A percentile compares a stretch with the other conserved stretches of the same genome.
Conservation (phyloP, 2,113 vertebrate genomes). For the Epinephelus fuscoguttatus region DNA sequence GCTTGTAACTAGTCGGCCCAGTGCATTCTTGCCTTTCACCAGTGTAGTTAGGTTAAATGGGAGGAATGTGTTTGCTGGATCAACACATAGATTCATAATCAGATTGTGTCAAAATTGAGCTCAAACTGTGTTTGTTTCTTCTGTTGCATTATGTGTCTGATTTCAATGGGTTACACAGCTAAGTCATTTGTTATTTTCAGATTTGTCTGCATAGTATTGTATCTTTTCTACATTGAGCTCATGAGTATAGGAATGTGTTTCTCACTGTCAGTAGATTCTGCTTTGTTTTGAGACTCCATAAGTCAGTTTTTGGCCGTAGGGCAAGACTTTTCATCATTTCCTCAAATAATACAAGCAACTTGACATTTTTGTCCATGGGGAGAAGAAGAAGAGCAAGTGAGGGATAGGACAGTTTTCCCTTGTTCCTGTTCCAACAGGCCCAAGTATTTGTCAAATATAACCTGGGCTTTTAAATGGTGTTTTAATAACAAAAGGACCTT, state of each 20-base stretch:
- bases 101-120: neutral
- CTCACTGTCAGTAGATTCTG: neutral
- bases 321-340: slow-evolving; percentile 39
- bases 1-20: slow-evolving; percentile 60
- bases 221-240: neutral
- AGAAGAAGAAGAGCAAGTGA: slow-evolving; percentile 38
- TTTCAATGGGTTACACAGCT: neutral
- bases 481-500: slow-evolving; percentile 67
- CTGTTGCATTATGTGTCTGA: neutral
- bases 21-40: slow-evolving; percentile 72
- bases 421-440: slow-evolving; percentile 72
- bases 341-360: slow-evolving; percentile 40
- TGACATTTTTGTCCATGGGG: slow-evolving; percentile 60
- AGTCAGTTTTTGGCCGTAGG: slow-evolving; percentile 33
- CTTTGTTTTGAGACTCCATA: slow-evolving; percentile 40
- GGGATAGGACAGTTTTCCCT: slow-evolving; percentile 32
- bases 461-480: slow-evolving; percentile 56
- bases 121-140: neutral
- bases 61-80: slow-evolving; percentile 45
- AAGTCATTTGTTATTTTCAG: neutral
- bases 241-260: slow-evolving; percentile 34
- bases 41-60: slow-evolving; percentile 32
- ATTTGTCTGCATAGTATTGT: neutral
- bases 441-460: slow-evolving; percentile 71
- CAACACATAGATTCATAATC: neutral